Conservation (phyloP, 2,888 invertebrate genomes). For the Epirrhoe alternata region DNA sequence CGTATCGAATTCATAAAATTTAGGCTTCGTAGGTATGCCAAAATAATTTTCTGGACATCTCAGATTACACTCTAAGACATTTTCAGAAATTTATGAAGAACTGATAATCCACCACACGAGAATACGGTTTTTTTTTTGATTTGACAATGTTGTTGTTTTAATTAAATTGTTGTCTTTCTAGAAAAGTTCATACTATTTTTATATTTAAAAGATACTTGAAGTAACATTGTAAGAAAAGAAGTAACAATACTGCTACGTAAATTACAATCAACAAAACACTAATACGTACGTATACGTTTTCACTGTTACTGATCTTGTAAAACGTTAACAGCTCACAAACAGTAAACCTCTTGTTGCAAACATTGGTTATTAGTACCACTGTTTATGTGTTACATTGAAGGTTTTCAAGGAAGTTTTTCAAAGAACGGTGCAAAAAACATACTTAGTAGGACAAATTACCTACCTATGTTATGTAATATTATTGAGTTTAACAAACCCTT, state of each 20-base stretch:
- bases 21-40: no score
- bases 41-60: no score
- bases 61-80: no score
- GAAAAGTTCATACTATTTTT: neutral
- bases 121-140: neutral
- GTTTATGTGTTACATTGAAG: neutral
- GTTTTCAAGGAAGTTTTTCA: neutral
- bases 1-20: no score
- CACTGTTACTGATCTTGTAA: constrained; percentile 9
- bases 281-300: neutral
- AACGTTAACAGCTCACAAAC: constrained; percentile 5
- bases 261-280: constrained; percentile 9
- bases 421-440: no score
- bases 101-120: no score
- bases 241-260: neutral
- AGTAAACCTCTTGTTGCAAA: neutral
- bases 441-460: no score
- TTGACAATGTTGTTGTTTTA: neutral
- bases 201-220: constrained; percentile 1
- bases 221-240: neutral
- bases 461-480: no score
- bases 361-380: neutral
- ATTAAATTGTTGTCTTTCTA: neutral
- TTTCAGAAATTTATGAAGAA: no score
- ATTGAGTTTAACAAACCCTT: no score